phyloP scores from a whole-genome alignment of 2,888 invertebrate genomes.

The Drosophila austrosaltans region DNA sequence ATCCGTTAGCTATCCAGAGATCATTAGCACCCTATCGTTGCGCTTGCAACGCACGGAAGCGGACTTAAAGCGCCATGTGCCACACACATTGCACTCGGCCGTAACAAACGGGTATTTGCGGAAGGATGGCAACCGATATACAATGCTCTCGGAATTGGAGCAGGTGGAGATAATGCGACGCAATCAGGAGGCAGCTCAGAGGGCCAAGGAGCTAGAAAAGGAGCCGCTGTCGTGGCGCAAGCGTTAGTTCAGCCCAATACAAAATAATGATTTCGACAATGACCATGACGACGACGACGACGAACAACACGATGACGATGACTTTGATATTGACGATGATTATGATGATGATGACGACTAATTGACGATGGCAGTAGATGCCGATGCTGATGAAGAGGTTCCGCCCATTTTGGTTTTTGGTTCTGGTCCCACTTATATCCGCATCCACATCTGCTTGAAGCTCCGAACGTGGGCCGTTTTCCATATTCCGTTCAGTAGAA shows the following conservation, averaged over 20 bases:
- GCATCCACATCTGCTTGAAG: slow-evolving; percentile 8
- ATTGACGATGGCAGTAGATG: background rate
- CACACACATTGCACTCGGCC: slow-evolving; percentile 52
- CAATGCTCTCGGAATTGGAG: slow-evolving; percentile 56
- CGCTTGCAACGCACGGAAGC: slow-evolving; percentile 53
- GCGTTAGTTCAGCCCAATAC: slow-evolving; percentile 40
- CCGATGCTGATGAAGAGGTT: background rate
- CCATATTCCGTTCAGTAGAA: background rate
- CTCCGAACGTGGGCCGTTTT: slow-evolving; percentile 12
- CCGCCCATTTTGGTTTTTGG: slow-evolving; percentile 21
- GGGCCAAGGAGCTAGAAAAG: slow-evolving; percentile 66
- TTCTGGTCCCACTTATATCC: slow-evolving; percentile 21
- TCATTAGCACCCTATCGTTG: slow-evolving; percentile 47
- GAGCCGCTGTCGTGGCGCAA: slow-evolving; percentile 67
- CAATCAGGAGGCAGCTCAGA: slow-evolving; percentile 58
- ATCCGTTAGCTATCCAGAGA: slow-evolving; percentile 60
- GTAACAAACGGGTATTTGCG: slow-evolving; percentile 58
- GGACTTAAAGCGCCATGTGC: slow-evolving; percentile 63
- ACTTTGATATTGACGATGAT: background rate
- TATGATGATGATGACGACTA: background rate
- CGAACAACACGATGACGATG: background rate
- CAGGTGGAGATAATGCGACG: slow-evolving; percentile 54
- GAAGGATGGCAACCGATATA: slow-evolving; percentile 59
- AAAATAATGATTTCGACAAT: background rate
- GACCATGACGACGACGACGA: background rate